Evolutionary conservation across 2,888 invertebrate genomes (phyloP).

Genomic region (Lepidocyrtinus sp.): DNA sequence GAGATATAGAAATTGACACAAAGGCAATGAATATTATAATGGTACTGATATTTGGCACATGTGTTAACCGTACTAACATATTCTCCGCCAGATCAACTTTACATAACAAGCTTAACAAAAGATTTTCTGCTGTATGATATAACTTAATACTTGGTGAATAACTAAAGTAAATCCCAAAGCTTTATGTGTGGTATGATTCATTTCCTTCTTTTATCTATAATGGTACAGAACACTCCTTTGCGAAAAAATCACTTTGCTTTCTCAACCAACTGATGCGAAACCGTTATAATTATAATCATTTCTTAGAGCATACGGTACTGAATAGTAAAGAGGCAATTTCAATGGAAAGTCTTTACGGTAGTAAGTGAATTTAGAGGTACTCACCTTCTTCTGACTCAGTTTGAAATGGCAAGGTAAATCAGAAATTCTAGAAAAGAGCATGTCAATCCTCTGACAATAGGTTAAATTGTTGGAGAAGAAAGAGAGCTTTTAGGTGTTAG

Average conservation of each 20-base stretch:
- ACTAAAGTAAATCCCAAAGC: not conserved
- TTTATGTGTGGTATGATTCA: not conserved
- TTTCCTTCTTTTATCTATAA: not conserved
- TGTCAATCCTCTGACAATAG: not conserved
- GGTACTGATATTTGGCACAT: not conserved
- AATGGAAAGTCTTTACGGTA: too few species aligned
- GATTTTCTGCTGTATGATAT: not conserved
- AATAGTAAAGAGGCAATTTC: too few species aligned
- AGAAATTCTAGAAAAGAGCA: not conserved
- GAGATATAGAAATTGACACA: slow-evolving; percentile 12
- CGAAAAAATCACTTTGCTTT: too few species aligned
- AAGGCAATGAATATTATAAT: slow-evolving; percentile 15
- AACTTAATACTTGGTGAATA: slow-evolving; percentile 8
- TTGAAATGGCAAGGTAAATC: not conserved
- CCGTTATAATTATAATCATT: too few species aligned
- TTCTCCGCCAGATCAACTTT: not conserved
- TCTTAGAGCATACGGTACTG: too few species aligned
- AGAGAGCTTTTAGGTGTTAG: slow-evolving; percentile 31
- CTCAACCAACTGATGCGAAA: too few species aligned
- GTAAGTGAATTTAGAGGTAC: too few species aligned
- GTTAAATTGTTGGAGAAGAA: not conserved
- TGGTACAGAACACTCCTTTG: too few species aligned
- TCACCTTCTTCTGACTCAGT: not conserved
- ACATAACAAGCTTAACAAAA: slow-evolving; percentile 13
- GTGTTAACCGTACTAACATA: slow-evolving; percentile 15